A percentile compares a stretch with the other conserved stretches of the same genome.
Evolutionary conservation across 92 coral and sea anemone genomes (phyloP).

Genomic region (Parazoanthus darwini): DNA sequence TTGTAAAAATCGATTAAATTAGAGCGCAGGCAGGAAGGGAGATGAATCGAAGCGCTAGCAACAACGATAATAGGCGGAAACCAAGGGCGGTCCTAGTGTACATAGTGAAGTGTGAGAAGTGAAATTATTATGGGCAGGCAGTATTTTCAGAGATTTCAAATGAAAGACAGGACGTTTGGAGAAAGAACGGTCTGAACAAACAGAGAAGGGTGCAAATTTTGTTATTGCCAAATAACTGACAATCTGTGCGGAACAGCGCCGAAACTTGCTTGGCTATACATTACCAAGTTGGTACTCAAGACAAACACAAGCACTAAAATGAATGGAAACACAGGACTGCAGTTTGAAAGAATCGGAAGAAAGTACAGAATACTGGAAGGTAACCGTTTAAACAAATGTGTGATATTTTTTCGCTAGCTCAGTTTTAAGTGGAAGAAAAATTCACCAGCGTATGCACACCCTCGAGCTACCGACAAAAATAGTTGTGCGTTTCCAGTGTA

Average conservation of each 20-base stretch:
- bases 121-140: conserved; percentile 32
- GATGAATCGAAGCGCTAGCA: conserved; percentile 26
- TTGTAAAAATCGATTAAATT: conserved; percentile 44
- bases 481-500: neutral
- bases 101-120: conserved; percentile 36
- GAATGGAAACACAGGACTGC: conserved; percentile 33
- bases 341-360: conserved; percentile 38
- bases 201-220: conserved; percentile 36
- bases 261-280: neutral
- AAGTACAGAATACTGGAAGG: conserved; percentile 39
- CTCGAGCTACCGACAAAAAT: neutral
- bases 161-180: conserved; percentile 40
- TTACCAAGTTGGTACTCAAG: neutral
- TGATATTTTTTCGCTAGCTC: neutral
- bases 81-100: conserved; percentile 31
- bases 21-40: conserved; percentile 37
- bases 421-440: neutral
- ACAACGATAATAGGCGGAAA: conserved; percentile 45
- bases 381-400: neutral
- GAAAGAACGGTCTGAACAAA: conserved; percentile 38
- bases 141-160: conserved; percentile 34
- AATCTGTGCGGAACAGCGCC: neutral
- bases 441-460: neutral
- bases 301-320: neutral
- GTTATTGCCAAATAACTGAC: conserved; percentile 39